These are phyloP conservation scores for Brevimyrus niger DNA, from an alignment of 2,113 vertebrate species.

Conservation along the genomic window DNA sequence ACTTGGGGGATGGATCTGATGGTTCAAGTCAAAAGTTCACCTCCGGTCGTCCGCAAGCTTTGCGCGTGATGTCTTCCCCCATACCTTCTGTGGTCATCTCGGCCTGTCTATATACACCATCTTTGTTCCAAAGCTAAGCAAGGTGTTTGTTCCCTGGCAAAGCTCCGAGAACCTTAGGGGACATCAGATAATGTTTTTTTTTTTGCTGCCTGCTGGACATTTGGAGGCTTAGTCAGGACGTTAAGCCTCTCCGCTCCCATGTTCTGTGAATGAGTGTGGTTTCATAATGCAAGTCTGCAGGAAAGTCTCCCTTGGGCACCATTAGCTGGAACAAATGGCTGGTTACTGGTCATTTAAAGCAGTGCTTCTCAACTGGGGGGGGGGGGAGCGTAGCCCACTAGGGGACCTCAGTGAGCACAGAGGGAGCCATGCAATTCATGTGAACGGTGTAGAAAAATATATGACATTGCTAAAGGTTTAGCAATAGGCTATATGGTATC, in stretches of 20 bases:
- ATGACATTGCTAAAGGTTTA: background rate
- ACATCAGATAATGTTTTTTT: background rate
- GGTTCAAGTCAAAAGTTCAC: background rate
- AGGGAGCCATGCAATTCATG: background rate
- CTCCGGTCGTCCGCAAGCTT: background rate
- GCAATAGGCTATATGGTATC: background rate
- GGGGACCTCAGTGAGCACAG: background rate
- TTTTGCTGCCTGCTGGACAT: background rate
- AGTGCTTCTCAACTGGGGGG: background rate
- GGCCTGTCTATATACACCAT: background rate
- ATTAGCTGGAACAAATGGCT: background rate
- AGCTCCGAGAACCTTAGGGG: background rate
- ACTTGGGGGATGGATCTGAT: background rate
- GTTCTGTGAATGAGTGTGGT: background rate
- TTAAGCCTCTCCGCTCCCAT: background rate
- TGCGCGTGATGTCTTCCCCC: background rate
- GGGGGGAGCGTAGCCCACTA: background rate
- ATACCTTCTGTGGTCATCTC: background rate
- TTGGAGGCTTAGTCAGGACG: background rate
- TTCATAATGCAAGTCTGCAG: background rate
- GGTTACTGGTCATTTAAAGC: background rate
- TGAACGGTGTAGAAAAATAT: background rate
- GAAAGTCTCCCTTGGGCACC: background rate
- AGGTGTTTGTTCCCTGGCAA: background rate
- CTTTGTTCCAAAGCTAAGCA: background rate